Evolutionary conservation across 2,113 vertebrate species (phyloP).

Genomic region (Trematocara variabile): DNA sequence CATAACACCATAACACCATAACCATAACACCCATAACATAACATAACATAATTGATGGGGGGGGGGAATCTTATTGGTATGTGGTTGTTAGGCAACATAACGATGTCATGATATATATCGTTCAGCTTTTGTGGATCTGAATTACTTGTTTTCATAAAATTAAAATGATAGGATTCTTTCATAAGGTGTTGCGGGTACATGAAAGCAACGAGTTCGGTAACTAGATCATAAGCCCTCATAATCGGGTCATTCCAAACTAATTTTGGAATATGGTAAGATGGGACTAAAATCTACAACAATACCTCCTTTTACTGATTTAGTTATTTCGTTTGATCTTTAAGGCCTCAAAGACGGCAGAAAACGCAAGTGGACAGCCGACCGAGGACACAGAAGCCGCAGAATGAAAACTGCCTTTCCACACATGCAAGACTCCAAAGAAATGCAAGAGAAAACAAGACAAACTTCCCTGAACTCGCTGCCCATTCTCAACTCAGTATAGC

Average conservation of each 20-base stretch:
- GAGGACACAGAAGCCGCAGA: conserved; percentile 85
- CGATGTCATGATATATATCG: background rate
- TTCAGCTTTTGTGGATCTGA: background rate
- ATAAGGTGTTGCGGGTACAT: background rate
- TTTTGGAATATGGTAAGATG: background rate
- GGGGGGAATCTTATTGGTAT: background rate
- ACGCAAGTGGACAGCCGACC: conserved; percentile 82
- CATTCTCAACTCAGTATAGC: background rate
- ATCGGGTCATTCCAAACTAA: background rate
- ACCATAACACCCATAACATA: too few species aligned
- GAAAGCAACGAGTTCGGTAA: background rate
- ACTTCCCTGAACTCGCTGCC: conserved; percentile 2
- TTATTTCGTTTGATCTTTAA: conserved; percentile 25
- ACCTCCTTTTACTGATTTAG: background rate
- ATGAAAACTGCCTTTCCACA: conserved; percentile 65
- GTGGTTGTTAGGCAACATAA: background rate
- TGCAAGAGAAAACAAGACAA: conserved; percentile 13
- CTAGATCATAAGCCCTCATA: background rate
- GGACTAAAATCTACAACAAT: background rate
- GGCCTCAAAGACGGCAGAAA: conserved; percentile 93
- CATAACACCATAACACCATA: too few species aligned
- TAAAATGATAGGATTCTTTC: background rate
- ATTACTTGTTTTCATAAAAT: background rate
- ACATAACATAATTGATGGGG: background rate
- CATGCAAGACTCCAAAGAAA: conserved; percentile 47